Evolutionary conservation across 2,113 vertebrate species (phyloP), one percentile per base, ranked within the genome.

Genomic region (Calonectris borealis): DNA sequence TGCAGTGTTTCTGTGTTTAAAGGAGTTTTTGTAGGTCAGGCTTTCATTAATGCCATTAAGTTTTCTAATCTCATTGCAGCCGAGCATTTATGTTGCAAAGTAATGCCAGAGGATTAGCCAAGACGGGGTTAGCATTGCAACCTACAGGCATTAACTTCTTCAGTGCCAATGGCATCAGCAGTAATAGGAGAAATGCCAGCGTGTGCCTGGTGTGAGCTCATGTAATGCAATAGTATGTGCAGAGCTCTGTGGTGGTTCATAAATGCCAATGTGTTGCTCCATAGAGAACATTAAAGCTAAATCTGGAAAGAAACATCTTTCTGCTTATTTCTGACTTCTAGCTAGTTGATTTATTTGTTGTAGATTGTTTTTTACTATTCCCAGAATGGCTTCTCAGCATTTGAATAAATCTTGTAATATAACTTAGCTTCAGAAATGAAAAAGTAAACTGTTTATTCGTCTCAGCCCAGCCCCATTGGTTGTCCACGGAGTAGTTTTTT

Each of bases 21-120:
- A 75, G 69, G 22, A 68, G 42, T 44, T 91, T 94, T 92, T 84
- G 40, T 86, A 82, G 86, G 92, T 93, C 83, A 91, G 55, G 36
- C 40, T 94, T 88, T 91, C n/a, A 20, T 88, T 94, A 93, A 88
- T 64, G n/a, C 44, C 51, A 48, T 88, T 91, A 90, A 52, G 24
- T 44, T 86, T 83, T 92, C 61, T 93, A 97, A 97, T 92, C 76
- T 94, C 44, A 78, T 91, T 94, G 92, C 60, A 95, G 72, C 77
- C 3, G 8, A 86, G 52, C 75, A 70, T 80, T 92, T 95, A 57
- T 93, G 73, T 86, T 92, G 54, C 40, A 24, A 83, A 91, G 66
- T 73, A 92, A 94, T 85, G 52, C 92, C 65, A 62, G 70, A 72
- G 82, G 78, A 90, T 96, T 94, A 95, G 77, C 72, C 65, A 77